Evolutionary conservation across 2,113 vertebrate genomes (phyloP).

Genomic region (Helogale parvula): DNA sequence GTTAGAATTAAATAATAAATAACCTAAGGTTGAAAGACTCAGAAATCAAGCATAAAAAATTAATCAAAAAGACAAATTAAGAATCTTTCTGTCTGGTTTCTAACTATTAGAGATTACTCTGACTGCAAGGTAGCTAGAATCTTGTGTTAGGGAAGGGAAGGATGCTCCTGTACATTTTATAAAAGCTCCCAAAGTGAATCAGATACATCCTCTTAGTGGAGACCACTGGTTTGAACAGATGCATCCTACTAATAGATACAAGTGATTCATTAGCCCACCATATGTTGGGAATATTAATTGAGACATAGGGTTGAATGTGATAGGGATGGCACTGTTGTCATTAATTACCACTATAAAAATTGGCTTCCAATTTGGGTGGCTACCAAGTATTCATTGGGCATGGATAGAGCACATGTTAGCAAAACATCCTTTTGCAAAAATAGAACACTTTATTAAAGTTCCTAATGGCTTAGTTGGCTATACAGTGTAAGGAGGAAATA

Average conservation of each 20-base stretch:
- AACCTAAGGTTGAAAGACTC: background rate
- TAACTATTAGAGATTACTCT: background rate
- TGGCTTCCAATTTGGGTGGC: conserved; percentile 36
- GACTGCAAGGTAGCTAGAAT: background rate
- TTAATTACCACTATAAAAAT: conserved; percentile 54
- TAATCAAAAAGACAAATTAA: conserved; percentile 20
- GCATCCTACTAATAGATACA: conserved; percentile 36
- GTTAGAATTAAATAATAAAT: conserved; percentile 8
- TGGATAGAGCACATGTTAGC: conserved; percentile 1
- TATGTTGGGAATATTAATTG: conserved; percentile 53
- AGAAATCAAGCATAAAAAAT: background rate
- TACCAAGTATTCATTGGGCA: background rate
- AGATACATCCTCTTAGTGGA: background rate
- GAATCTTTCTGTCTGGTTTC: background rate
- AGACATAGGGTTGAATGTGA: conserved; percentile 7
- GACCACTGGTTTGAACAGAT: conserved; percentile 33
- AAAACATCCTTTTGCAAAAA: conserved; percentile 60
- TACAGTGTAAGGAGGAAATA: background rate
- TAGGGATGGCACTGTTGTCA: conserved; percentile 42
- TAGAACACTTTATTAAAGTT: conserved; percentile 45
- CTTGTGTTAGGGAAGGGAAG: background rate
- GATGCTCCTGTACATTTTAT: background rate
- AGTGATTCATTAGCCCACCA: conserved; percentile 46
- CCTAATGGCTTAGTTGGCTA: conserved; percentile 4
- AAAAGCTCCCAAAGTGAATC: conserved; percentile 13